phyloP scores from a whole-genome alignment of 2,797 vertebrate genomes.

The Xerus rutilus region DNA sequence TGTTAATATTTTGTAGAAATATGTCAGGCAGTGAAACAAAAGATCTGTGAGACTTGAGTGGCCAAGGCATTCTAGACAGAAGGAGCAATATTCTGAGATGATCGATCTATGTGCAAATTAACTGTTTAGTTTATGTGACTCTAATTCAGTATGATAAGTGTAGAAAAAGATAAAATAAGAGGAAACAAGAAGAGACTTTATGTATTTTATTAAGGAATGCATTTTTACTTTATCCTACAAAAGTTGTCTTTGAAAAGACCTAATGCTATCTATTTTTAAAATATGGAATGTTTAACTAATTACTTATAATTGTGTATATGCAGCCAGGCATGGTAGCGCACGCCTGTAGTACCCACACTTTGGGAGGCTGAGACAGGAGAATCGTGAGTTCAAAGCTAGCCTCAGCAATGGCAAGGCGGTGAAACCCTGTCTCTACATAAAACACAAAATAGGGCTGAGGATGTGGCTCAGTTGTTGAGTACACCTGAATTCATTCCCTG shows the following conservation, averaged over 20 bases:
- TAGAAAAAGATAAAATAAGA: background rate
- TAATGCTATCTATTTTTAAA: background rate
- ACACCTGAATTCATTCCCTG: too few relatives aligned
- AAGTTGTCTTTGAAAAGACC: background rate
- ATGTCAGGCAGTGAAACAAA: background rate
- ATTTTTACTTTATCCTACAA: background rate
- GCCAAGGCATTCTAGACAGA: background rate
- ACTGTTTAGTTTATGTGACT: background rate
- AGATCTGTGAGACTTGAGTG: background rate
- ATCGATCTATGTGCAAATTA: background rate
- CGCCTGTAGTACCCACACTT: too few relatives aligned
- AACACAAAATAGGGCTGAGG: too few relatives aligned
- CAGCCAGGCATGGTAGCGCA: too few relatives aligned
- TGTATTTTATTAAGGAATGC: background rate
- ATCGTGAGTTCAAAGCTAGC: too few relatives aligned
- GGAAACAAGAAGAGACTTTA: background rate
- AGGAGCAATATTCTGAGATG: conserved; percentile 15
- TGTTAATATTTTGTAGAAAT: background rate
- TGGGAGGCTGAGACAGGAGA: too few relatives aligned
- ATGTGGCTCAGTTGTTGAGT: too few relatives aligned
- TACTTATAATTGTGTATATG: background rate
- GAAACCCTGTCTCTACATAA: too few relatives aligned
- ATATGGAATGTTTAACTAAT: background rate
- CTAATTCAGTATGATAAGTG: background rate
- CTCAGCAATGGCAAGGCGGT: too few relatives aligned